Base-by-base conservation (phyloP, 1,140 invertebrate genomes). In the Arctopsyche grandis region DNA sequence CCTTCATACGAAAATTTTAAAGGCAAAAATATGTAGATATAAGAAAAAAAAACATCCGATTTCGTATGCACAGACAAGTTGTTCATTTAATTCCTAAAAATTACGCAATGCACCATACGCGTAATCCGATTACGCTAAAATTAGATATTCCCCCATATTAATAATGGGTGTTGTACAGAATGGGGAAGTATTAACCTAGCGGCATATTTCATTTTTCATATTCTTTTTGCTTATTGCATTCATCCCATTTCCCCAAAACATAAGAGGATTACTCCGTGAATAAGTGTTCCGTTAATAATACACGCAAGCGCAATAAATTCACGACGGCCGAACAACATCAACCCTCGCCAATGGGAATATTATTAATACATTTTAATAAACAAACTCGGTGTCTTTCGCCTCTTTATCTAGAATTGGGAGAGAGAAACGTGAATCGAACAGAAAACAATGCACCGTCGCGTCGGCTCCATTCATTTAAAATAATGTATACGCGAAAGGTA, bases 131-230 rank as follows among this genome's bases (percentile, higher is more conserved):
- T 75, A 75, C 24, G 22, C 19, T 19, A 58, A 58, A 75, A 75
- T 75, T 75, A 75, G 73, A 75, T 75, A 75, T 75, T 75, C 73
- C 73, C 73, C 46, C 14, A 52, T 52, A 38, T 38, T 71, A 46
- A 38, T 56, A 60, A 58, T 16, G 73, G 21, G 48, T 21, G 46
- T 38, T 56, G 24, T 14, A 48, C 73, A 60, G 26, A 38, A 29
- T 29, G 73, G 26, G 73, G 52, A 75, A 75, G 14, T 29, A 46
- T n/a, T 71, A 14, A 16, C n/a, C 16, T 38, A 66, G 0, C 21
- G 21, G 12, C 43, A 71, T 71, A 71, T 71, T 71, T 71, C 16
- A 71, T 71, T 71, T 71, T 44, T 22, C 14, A 19, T 46, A 38
- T 71, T 21, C 38, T 66, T 66, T 66, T 66, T 26, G 7, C 24